Percentiles rank a stretch among this genome's conserved stretches.
Conservation (phyloP, 1,140 invertebrate species). For the Metopolophium dirhodum region DNA sequence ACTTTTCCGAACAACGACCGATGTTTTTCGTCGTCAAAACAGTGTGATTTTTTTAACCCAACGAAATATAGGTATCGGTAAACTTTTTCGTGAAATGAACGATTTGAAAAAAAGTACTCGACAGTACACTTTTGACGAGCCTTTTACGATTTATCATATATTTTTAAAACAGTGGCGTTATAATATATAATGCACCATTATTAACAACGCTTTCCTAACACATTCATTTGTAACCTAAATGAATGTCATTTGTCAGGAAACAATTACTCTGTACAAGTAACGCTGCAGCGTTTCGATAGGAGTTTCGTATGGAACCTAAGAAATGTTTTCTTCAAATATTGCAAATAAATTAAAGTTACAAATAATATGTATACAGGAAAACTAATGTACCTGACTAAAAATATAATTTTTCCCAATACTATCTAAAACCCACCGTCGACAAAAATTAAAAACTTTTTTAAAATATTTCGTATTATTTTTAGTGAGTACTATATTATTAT, state of each 20-base stretch:
- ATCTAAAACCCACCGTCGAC: too few relatives aligned
- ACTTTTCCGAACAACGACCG: too few relatives aligned
- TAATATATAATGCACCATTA: not conserved
- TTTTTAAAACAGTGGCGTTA: not conserved
- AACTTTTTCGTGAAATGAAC: not conserved
- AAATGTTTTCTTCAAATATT: not conserved
- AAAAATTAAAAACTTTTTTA: too few relatives aligned
- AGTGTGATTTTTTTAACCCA: too few relatives aligned
- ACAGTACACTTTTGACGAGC: not conserved
- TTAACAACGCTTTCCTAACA: not conserved
- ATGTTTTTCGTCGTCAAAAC: too few relatives aligned
- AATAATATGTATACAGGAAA: too few relatives aligned
- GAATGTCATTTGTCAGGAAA: not conserved
- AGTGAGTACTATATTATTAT: too few relatives aligned
- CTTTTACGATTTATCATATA: not conserved
- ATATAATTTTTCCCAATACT: too few relatives aligned
- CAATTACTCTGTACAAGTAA: not conserved
- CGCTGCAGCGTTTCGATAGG: not conserved
- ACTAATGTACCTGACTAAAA: too few relatives aligned
- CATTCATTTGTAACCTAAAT: not conserved
- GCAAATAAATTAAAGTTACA: too few relatives aligned
- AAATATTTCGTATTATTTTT: too few relatives aligned
- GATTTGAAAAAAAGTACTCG: not conserved
- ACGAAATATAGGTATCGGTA: not conserved
- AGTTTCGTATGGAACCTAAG: not conserved